Base-by-base conservation (phyloP, 2,113 vertebrate species). In the Elaphurus davidianus region DNA sequence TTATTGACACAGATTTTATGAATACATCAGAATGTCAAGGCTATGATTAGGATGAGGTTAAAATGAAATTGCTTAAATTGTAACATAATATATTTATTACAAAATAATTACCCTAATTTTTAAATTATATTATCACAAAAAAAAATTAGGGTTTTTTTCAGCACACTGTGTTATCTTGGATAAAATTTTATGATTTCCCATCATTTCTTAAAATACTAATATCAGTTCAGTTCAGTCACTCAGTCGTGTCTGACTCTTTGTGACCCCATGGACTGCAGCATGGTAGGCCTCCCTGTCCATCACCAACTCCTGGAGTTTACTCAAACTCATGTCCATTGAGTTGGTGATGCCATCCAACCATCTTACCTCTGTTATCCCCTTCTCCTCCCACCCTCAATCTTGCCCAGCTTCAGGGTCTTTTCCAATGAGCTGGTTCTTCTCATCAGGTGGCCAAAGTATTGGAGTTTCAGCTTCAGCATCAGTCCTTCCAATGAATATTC, bases 31-130 rank as follows among this genome's bases (percentile, higher is more conserved):
- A 78, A 94, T 93, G 45, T 36, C 19, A 93, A 79, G 47, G 36
- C 13, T 96, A 11, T 83, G 13, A 6, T 67, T 90, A 94, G 28
- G 11, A 89, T 86, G 14, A 92, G 8, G 11, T 91, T 84, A 93
- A 89, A 78, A 4, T 91, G 67, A 93, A 83, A 67, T 52, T 71
- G 8, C 50, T 96, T 89, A 94, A 93, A 86, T 57, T 85, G 10
- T 45, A 88, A 86, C 17, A 55, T 43, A 67, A 54, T 86, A 45
- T 54, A 16, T 67, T 97, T 90, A 76, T 7, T 27, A 76, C 27
- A 7, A 96, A 74, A 74, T 93, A 71, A 74, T 78, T 36, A 84
- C 23, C 45, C 33, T 81, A 30, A 6, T 55, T 83, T 83, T 90
- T 23, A 59, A 90, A 89, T 67, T 55, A 2, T 85, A 54, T 27